Evolutionary conservation across 2,888 invertebrate genomes (phyloP).

Genomic region (Lepidocyrtoides sp.): DNA sequence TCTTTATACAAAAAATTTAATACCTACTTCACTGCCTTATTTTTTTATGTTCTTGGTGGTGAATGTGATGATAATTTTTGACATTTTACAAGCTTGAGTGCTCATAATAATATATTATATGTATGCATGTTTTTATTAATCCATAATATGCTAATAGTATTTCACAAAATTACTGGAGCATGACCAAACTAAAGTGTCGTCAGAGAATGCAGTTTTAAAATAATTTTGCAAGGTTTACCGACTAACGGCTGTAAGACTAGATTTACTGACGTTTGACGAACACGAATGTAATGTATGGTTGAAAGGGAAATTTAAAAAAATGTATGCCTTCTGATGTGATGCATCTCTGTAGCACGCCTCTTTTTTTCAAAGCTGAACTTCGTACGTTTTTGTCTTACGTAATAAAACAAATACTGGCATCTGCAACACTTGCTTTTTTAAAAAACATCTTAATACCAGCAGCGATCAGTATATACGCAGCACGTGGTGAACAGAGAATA

Average conservation of each 20-base stretch:
- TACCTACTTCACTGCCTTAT: too few species aligned
- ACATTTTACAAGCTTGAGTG: too few species aligned
- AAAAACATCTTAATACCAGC: conserved; percentile 67
- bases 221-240: conserved; percentile 19
- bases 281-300: not conserved
- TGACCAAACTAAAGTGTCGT: conserved; percentile 34
- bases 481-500: conserved; percentile 15
- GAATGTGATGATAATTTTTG: too few species aligned
- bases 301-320: conserved; percentile 42
- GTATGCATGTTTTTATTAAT: not conserved
- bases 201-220: not conserved
- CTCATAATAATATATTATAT: too few species aligned
- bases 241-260: not conserved
- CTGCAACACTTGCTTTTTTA: conserved; percentile 50
- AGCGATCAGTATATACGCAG: not conserved
- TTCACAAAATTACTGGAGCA: conserved; percentile 67
- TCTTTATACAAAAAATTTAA: too few species aligned
- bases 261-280: not conserved
- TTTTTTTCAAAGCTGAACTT: conserved; percentile 47
- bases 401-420: conserved; percentile 59
- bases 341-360: conserved; percentile 6
- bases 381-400: conserved; percentile 24
- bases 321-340: not conserved
- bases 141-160: not conserved
- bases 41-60: too few species aligned